phyloP scores from a whole-genome alignment of 1,140 invertebrate genomes.

The Popillia japonica region DNA sequence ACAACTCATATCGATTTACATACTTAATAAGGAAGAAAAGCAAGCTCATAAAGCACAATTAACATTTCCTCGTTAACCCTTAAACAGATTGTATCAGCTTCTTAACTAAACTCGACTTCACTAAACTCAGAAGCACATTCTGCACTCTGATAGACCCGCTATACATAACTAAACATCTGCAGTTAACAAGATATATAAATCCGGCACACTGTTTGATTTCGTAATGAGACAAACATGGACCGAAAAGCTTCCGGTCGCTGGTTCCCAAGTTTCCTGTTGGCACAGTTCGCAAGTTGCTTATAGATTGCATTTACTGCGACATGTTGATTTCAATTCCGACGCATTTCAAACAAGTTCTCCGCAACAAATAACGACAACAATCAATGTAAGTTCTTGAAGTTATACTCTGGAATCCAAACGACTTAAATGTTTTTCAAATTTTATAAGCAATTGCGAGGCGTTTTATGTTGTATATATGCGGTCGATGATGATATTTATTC shows the following conservation, averaged over 20 bases:
- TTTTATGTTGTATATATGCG: not conserved
- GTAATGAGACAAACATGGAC: constrained; percentile 52
- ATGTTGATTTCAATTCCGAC: constrained; percentile 48
- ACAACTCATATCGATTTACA: constrained; percentile 1
- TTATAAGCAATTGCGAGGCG: not conserved
- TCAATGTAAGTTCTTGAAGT: constrained; percentile 2
- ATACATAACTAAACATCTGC: constrained; percentile 41
- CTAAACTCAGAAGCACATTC: constrained; percentile 37
- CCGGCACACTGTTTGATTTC: constrained; percentile 51
- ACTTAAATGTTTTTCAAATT: constrained; percentile 21
- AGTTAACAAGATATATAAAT: constrained; percentile 49
- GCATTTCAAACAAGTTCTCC: constrained; percentile 40
- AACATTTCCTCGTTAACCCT: constrained; percentile 35
- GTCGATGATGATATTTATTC: not conserved
- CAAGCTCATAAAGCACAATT: constrained; percentile 28
- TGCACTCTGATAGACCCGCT: constrained; percentile 38
- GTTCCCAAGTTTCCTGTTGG: constrained; percentile 44
- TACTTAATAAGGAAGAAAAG: constrained; percentile 24
- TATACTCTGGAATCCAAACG: not conserved
- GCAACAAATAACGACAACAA: constrained; percentile 19
- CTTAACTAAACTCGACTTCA: constrained; percentile 14
- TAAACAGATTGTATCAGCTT: constrained; percentile 40
- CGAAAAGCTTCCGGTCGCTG: constrained; percentile 48
- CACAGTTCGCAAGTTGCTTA: constrained; percentile 47
- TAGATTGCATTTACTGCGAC: constrained; percentile 34